Percentiles rank a stretch among this genome's conserved stretches.
Conservation (phyloP, 2,113 vertebrate genomes). For the Pica pica region DNA sequence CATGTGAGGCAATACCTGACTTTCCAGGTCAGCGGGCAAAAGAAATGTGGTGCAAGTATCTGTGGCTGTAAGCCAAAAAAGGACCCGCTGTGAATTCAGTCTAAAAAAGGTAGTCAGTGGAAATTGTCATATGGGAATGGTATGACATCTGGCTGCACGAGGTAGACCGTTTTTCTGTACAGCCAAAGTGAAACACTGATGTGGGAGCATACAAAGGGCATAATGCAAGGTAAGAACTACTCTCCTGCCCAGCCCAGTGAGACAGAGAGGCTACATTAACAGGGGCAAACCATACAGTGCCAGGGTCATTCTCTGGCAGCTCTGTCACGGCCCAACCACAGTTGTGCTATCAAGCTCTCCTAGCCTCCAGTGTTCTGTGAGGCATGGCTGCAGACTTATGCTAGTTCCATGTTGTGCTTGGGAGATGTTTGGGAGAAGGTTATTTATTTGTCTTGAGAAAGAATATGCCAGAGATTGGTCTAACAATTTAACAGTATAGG, state of each 20-base stretch:
- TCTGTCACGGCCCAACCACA: neutral
- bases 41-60: neutral
- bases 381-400: neutral
- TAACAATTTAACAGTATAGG: neutral
- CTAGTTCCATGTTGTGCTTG: neutral
- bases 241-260: neutral
- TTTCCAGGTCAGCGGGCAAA: neutral
- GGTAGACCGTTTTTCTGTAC: neutral
- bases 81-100: neutral
- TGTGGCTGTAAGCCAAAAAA: neutral
- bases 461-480: neutral
- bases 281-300: neutral
- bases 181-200: neutral
- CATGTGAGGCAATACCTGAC: neutral
- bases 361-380: neutral
- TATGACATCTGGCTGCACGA: neutral
- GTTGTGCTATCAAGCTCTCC: neutral
- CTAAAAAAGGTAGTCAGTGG: neutral
- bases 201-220: neutral
- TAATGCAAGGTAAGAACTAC: neutral
- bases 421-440: neutral
- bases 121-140: neutral
- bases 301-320: neutral
- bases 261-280: neutral
- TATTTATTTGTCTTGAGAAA: neutral